phyloP scores from a whole-genome alignment of 2,113 vertebrate genomes.

The Cisticola juncidis region DNA sequence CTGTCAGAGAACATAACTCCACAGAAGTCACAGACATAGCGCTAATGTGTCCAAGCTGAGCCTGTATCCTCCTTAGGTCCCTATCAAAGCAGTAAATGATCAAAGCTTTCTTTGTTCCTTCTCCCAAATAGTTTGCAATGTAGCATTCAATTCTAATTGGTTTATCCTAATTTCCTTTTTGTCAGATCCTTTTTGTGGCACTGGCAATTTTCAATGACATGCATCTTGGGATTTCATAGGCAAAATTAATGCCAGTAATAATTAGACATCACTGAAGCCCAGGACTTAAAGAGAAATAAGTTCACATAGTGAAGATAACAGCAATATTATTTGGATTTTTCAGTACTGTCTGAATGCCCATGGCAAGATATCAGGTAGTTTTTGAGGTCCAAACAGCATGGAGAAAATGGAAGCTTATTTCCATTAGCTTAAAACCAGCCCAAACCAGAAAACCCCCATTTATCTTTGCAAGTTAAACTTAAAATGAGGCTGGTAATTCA shows the following conservation, averaged over 20 bases:
- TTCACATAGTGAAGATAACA: neutral
- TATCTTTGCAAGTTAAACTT: neutral
- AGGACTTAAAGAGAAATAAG: neutral
- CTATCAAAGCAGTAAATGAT: conserved; percentile 40
- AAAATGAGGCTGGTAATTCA: neutral
- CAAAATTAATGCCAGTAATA: conserved; percentile 14
- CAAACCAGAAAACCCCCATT: neutral
- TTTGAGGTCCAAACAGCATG: neutral
- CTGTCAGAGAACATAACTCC: neutral
- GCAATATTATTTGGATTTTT: neutral
- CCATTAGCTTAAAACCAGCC: neutral
- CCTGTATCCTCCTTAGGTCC: neutral
- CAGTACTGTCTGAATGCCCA: neutral
- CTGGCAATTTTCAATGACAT: conserved; percentile 11
- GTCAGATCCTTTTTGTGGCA: conserved; percentile 26
- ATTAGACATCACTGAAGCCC: neutral
- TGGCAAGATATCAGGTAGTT: neutral
- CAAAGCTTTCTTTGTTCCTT: conserved; percentile 52
- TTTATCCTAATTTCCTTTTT: conserved; percentile 34
- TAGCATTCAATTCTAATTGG: conserved; percentile 18
- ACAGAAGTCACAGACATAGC: neutral
- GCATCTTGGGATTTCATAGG: neutral
- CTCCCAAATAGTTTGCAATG: conserved; percentile 19
- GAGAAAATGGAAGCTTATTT: neutral
- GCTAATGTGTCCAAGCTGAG: neutral